phyloP scores from a whole-genome alignment of 1,140 invertebrate genomes.

The Dreissena polymorpha region DNA sequence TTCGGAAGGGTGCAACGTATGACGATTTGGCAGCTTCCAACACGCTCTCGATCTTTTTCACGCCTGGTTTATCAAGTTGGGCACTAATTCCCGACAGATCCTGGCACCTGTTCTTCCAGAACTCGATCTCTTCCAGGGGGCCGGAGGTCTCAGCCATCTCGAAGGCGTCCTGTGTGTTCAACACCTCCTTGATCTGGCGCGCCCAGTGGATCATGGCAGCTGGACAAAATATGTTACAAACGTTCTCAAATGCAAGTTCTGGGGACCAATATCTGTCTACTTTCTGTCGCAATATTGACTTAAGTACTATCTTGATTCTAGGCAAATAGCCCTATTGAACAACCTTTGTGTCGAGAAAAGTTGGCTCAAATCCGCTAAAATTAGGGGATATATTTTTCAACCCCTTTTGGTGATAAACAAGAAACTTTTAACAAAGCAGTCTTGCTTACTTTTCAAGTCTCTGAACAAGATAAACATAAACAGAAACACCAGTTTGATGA shows the following conservation, averaged over 20 bases:
- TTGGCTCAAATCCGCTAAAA: no score
- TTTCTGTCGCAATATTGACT: not conserved
- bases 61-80: conserved; percentile 86
- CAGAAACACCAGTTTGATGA: no score
- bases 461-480: no score
- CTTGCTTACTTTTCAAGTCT: no score
- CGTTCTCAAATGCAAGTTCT: not conserved
- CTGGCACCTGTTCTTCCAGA: conserved; percentile 91
- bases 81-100: conserved; percentile 88
- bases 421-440: no score
- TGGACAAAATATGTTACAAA: conserved; percentile 67
- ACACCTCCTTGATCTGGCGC: conserved; percentile 89
- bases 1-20: conserved; percentile 87
- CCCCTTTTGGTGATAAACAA: no score
- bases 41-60: conserved; percentile 87
- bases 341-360: no score
- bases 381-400: no score
- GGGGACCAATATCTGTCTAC: not conserved
- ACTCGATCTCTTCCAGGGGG: conserved; percentile 92
- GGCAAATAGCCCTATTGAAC: no score
- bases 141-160: conserved; percentile 86
- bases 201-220: conserved; percentile 91
- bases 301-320: no score
- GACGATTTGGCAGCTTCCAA: conserved; percentile 88
- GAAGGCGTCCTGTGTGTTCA: conserved; percentile 87